These are phyloP conservation scores for Albula glossodonta DNA, from an alignment of 2,113 vertebrate genomes.

Conservation along the genomic window DNA sequence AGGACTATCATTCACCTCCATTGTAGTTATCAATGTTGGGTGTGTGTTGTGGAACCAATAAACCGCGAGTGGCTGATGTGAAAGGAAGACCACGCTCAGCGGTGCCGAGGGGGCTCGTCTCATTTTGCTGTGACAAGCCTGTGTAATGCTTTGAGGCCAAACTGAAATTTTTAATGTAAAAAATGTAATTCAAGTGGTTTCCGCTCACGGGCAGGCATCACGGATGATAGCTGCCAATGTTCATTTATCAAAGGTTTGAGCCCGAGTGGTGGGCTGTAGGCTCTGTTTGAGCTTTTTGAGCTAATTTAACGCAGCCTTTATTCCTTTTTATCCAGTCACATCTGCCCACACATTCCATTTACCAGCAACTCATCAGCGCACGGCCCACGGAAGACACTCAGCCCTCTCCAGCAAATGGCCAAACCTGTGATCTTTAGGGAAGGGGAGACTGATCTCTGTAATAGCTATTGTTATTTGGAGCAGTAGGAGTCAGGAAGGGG, in stretches of 20 bases:
- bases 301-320: neutral
- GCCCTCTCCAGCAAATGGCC: neutral
- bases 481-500: slow-evolving; percentile 56
- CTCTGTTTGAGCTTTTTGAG: neutral
- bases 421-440: neutral
- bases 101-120: slow-evolving; percentile 1
- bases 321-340: slow-evolving; percentile 3
- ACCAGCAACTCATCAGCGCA: neutral
- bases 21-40: neutral
- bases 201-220: slow-evolving; percentile 4
- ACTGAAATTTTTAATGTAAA: slow-evolving; percentile 20
- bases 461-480: slow-evolving; percentile 80
- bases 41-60: neutral
- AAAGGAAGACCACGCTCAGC: neutral
- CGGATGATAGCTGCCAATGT: slow-evolving; percentile 13
- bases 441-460: slow-evolving; percentile 61
- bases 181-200: slow-evolving; percentile 20
- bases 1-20: no score
- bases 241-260: slow-evolving; percentile 16
- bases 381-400: neutral
- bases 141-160: neutral
- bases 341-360: slow-evolving; percentile 1
- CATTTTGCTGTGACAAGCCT: neutral
- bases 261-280: neutral
- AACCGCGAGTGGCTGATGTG: neutral